Base-by-base conservation (phyloP, 2,797 vertebrate species). In the Molossus molossus region DNA sequence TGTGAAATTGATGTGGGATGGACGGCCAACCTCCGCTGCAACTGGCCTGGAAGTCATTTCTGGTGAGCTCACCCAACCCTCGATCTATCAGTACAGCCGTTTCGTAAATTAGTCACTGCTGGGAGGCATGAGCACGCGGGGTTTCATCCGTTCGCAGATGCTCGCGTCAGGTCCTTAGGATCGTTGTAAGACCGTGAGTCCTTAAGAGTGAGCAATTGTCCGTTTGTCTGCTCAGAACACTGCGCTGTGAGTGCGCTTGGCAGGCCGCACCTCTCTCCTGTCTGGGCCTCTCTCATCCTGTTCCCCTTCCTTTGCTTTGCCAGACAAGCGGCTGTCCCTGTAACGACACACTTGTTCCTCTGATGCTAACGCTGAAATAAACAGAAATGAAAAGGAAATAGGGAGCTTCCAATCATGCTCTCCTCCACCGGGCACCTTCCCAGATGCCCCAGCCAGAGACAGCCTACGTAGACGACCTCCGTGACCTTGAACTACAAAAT, bases 381-480 rank as follows among this genome's bases (percentile, higher is more conserved):
- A 70, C 58, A 92, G 73, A 80, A 69, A 69, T 5, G 50, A 76
- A 91, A 94, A 73, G 70, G 83, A 94, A 86, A 94, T 4, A 2
- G 21, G 69, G 70, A 83, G 60, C 58, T 79, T 82, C 57, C n/a
- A 29, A 62, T 3, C 25, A 75, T n/a, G 58, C 23, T 87, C 13
- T 37, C 60, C 45, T 58, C 17, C 1, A 5, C 60, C 20, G 25
- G 29, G 58, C 82, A 14, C 1, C 21, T 25, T 67, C 82, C 55
- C 70, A 62, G 82, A 75, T 29, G 50, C 88, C 48, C 91, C 77
- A 1, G 73, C 82, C 80, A 29, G 8, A n/a, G 40, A 25, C 55
- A 23, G 62, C 17, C 21, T 20, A 65, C 72, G 70, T 18, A 45
- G 55, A 65, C 45, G 57, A 64, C 5, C 27, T 29, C 48, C 57